phyloP scores from a whole-genome alignment of 2,113 vertebrate species.

The Heteronetta atricapilla region DNA sequence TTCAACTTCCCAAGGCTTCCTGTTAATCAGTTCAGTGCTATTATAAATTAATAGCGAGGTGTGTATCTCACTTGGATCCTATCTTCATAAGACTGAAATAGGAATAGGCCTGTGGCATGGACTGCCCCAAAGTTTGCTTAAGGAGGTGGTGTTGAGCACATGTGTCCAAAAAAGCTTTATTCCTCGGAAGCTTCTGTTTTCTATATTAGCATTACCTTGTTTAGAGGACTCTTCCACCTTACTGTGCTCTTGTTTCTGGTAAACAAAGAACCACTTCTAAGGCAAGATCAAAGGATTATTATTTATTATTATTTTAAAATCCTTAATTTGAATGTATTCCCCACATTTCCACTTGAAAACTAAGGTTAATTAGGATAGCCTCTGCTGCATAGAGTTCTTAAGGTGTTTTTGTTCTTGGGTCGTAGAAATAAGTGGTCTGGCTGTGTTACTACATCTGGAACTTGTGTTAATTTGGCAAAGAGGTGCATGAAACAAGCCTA shows the following conservation, averaged over 20 bases:
- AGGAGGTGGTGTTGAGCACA: not conserved
- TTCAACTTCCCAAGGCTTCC: not conserved
- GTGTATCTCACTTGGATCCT: not conserved
- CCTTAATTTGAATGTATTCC: not conserved
- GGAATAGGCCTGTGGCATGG: not conserved
- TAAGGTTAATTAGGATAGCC: not conserved
- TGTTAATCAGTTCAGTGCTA: not conserved
- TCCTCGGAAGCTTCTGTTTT: not conserved
- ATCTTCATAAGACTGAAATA: not conserved
- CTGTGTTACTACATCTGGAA: not conserved
- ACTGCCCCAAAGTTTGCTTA: not conserved
- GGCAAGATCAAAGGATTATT: not conserved
- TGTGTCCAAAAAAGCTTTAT: not conserved
- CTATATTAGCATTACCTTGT: not conserved
- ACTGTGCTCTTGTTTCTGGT: not conserved
- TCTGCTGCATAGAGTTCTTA: not conserved
- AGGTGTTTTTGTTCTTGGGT: not conserved
- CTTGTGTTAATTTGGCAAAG: not conserved
- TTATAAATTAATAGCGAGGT: not conserved
- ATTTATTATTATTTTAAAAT: not conserved
- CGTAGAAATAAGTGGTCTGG: not conserved
- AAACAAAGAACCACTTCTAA: not conserved
- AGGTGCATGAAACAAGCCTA: not conserved
- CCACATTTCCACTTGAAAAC: not conserved
- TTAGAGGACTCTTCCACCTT: not conserved